phyloP scores from a whole-genome alignment of 2,888 invertebrate species.

The Apodemia hepburni region DNA sequence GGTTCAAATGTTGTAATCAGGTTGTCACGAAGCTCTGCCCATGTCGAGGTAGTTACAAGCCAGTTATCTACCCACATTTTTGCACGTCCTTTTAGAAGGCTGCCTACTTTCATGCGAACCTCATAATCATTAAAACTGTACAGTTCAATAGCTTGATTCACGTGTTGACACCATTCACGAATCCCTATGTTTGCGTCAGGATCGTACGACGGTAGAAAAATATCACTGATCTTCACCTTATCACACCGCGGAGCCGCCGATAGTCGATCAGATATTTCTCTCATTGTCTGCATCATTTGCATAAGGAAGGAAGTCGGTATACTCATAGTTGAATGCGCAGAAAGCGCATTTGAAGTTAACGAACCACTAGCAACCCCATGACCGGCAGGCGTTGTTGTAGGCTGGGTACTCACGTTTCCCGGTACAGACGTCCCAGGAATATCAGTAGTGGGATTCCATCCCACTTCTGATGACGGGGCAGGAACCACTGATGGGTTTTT shows the following conservation, averaged over 20 bases:
- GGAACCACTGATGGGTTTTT: not conserved
- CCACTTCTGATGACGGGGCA: not conserved
- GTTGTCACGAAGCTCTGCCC: conserved; percentile 26
- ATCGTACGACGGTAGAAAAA: conserved; percentile 22
- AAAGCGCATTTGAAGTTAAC: not conserved
- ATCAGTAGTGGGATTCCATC: not conserved
- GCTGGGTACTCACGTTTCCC: not conserved
- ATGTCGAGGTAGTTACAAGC: conserved; percentile 28
- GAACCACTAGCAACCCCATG: not conserved
- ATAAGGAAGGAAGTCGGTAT: not conserved
- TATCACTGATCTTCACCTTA: not conserved
- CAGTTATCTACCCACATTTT: conserved; percentile 36
- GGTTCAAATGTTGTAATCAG: conserved; percentile 29
- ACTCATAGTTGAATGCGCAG: not conserved
- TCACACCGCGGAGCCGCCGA: not conserved
- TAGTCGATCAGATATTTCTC: not conserved
- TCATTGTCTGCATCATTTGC: conserved; percentile 1
- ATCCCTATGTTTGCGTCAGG: conserved; percentile 33
- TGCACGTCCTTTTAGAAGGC: conserved; percentile 36
- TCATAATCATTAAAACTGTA: conserved; percentile 34
- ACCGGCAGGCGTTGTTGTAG: not conserved
- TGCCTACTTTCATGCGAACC: conserved; percentile 30
- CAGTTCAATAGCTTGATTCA: conserved; percentile 29
- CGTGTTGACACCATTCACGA: conserved; percentile 37
- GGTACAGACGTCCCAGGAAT: not conserved